Conservation (phyloP, 2,888 invertebrate genomes). For the Notodonta dromedarius region DNA sequence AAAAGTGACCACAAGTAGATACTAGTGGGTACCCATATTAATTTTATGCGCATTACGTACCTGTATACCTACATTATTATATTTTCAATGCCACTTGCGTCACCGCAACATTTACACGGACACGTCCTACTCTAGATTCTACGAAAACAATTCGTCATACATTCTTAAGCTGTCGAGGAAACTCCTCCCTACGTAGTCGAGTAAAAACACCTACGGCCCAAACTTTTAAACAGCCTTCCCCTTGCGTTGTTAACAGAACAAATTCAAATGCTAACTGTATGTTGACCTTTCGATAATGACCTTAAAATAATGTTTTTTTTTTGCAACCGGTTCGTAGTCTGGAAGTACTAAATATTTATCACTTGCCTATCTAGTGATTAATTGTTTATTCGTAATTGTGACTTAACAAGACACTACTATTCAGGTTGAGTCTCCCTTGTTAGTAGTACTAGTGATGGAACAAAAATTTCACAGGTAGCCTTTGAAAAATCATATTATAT, state of each 20-base stretch:
- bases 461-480: too few species aligned
- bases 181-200: not conserved
- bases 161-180: not conserved
- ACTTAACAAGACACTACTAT: not conserved
- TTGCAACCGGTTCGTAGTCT: slow-evolving; percentile 21
- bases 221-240: slow-evolving; percentile 10
- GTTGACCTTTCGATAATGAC: slow-evolving; percentile 21
- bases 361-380: slow-evolving; percentile 5
- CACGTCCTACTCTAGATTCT: not conserved
- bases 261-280: slow-evolving; percentile 16
- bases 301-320: slow-evolving; percentile 28
- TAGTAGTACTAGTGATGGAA: too few species aligned
- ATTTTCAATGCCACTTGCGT: not conserved
- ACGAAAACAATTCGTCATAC: not conserved
- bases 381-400: not conserved
- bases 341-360: slow-evolving; percentile 27
- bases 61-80: not conserved
- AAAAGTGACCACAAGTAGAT: too few species aligned
- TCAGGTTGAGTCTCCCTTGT: too few species aligned
- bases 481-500: too few species aligned
- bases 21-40: not conserved
- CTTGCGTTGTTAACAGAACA: slow-evolving; percentile 14
- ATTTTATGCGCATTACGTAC: not conserved
- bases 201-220: too few species aligned
- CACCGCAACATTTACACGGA: not conserved